These are phyloP conservation scores for Phenganax marumi DNA, from an alignment of 92 coral and sea anemone species.

Conservation along the genomic window DNA sequence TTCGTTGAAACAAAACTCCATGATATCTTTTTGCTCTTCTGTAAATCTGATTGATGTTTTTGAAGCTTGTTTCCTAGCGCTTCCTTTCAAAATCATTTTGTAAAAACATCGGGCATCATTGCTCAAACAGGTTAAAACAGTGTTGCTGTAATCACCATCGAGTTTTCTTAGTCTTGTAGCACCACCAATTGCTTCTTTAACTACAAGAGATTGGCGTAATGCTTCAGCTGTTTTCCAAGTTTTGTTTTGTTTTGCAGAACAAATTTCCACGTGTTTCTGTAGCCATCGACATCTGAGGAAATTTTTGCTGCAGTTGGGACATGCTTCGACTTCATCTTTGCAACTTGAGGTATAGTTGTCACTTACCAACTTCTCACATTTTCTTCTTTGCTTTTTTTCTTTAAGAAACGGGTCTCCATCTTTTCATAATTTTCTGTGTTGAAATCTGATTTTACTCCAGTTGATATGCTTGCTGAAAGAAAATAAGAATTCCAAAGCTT, in stretches of 20 bases:
- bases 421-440: constrained; percentile 15
- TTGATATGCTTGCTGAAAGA: constrained; percentile 15
- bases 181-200: background rate
- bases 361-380: background rate
- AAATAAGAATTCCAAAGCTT: constrained; percentile 12
- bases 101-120: background rate
- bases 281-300: background rate
- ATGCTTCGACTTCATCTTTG: background rate
- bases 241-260: background rate
- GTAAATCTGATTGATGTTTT: constrained; percentile 42
- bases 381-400: background rate
- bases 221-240: background rate
- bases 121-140: background rate
- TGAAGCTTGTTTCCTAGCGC: constrained; percentile 34
- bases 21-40: constrained; percentile 45
- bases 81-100: constrained; percentile 37
- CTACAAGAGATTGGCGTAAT: background rate
- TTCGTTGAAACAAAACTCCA: constrained; percentile 45
- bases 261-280: background rate
- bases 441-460: constrained; percentile 37
- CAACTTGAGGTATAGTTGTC: background rate
- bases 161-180: background rate
- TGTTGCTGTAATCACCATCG: background rate
- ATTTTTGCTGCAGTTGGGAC: background rate
- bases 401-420: background rate